Base-by-base conservation (phyloP, 1,140 invertebrate species). In the Palaemon carinicauda region DNA sequence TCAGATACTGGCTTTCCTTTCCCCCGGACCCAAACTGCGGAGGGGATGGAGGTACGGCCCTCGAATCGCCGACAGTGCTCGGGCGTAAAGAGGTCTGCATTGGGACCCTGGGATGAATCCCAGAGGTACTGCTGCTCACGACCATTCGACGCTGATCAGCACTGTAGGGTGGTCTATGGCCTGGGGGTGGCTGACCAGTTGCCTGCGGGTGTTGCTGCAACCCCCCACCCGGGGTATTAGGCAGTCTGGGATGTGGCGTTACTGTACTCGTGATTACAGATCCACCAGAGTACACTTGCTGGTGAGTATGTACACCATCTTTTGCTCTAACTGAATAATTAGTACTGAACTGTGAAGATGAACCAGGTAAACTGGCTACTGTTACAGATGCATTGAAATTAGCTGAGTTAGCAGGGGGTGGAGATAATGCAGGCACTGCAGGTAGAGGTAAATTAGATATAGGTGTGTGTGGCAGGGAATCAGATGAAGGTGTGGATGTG, bases 1-100 rank as follows among this genome's bases (percentile, higher is more conserved):
- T 96, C 3, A 97, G 93, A 92, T 96, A 95, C 90, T 96, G 95
- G 71, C 94, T 92, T 80, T 94, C 93, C 89, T 94, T 89, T 56
- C 73, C 71, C 24, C 50, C 71, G 24, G 69, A 27, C 51, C 33
- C 83, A 60, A 60, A 73, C 60, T 78, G 79, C 53, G 75, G 85
- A 19, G 69, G 80, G 24, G 60, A 88, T 29, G 79, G 87, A 54
- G 85, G 73, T 19, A 86, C 73, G 15, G 33, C 41, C 14, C 69
- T 74, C 10, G 74, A 33, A 24, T 85, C 82, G 10, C 82, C 82
- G 5, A 50, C 14, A 3, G 27, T 27, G 53, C 75, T 79, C 7
- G 74, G 56, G 12, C 71, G 85, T 14, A 17, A 17, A n/a, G 52
- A 31, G 29, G 29, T 31, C 27, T 75, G 85, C 24, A 80, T 24